Conservation (phyloP, 2,113 vertebrate species). For the Salminus brasiliensis region DNA sequence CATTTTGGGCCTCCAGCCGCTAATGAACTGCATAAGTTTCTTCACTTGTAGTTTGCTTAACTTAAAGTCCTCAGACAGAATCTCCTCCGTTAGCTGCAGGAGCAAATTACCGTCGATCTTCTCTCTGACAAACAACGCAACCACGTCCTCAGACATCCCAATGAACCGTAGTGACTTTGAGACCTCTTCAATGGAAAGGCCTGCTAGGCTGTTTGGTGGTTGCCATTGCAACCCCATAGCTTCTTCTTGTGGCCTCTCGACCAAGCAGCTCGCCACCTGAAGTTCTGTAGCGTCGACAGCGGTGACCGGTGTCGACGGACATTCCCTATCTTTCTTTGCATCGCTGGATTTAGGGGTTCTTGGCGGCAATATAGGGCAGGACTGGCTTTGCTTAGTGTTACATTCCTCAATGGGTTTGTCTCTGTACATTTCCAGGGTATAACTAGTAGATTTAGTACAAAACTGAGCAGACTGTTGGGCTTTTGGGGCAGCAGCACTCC, state of each 20-base stretch:
- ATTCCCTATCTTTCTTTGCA: constrained; percentile 67
- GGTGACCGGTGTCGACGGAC: constrained; percentile 35
- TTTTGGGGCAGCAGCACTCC: constrained; percentile 56
- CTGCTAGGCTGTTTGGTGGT: constrained; percentile 87
- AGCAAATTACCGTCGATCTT: constrained; percentile 97
- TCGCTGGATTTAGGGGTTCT: constrained; percentile 82
- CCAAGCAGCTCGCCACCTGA: constrained; percentile 67
- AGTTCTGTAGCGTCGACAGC: constrained; percentile 75
- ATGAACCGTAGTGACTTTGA: constrained; percentile 92
- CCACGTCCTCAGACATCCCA: constrained; percentile 89
- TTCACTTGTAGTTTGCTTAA: constrained; percentile 97
- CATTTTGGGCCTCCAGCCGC: constrained; percentile 97
- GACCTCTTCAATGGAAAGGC: constrained; percentile 92
- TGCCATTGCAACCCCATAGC: constrained; percentile 85
- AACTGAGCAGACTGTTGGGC: constrained; percentile 66
- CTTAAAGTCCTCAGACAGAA: constrained; percentile 95
- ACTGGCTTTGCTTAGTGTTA: constrained; percentile 85
- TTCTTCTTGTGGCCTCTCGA: constrained; percentile 73
- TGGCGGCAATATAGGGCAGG: constrained; percentile 91
- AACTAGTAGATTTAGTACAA: constrained; percentile 90
- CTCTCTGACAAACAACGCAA: constrained; percentile 88
- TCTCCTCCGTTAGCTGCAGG: constrained; percentile 94
- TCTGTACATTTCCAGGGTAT: constrained; percentile 84
- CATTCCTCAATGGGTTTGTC: constrained; percentile 77
- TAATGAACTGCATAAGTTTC: constrained; percentile 97